phyloP scores from a whole-genome alignment of 2,888 invertebrate species.

The Crossocerus cetratus region DNA sequence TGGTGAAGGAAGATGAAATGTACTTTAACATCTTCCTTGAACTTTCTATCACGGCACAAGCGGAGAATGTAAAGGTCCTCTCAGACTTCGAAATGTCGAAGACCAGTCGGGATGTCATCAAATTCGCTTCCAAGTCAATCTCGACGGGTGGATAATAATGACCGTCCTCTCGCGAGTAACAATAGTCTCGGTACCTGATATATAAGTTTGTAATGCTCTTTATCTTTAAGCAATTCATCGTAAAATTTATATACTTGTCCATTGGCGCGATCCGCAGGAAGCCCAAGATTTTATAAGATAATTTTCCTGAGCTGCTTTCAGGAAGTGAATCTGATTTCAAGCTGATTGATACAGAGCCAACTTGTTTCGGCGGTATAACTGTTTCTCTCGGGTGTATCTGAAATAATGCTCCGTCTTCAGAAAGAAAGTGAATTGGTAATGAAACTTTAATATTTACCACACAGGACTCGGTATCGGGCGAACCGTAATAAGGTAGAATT shows the following conservation, averaged over 20 bases:
- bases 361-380: constrained; percentile 54
- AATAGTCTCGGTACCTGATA: constrained; percentile 52
- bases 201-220: constrained; percentile 9
- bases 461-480: constrained; percentile 40
- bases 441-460: constrained; percentile 28
- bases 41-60: constrained; percentile 49
- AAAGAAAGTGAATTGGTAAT: neutral
- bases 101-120: constrained; percentile 47
- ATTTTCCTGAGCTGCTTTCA: constrained; percentile 11
- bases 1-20: neutral
- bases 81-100: constrained; percentile 52
- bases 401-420: neutral
- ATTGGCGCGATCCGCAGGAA: constrained; percentile 57
- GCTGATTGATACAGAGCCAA: constrained; percentile 40
- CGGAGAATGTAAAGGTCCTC: constrained; percentile 51
- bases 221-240: neutral
- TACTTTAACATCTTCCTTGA: constrained; percentile 23
- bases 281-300: constrained; percentile 54
- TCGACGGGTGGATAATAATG: constrained; percentile 56
- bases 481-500: constrained; percentile 62
- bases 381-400: constrained; percentile 49
- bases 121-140: constrained; percentile 44
- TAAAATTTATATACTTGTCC: constrained; percentile 51
- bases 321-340: constrained; percentile 27
- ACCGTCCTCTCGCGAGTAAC: constrained; percentile 56